phyloP scores from a whole-genome alignment of 2,797 vertebrate genomes.

The Hyperoplus lanceolatus region DNA sequence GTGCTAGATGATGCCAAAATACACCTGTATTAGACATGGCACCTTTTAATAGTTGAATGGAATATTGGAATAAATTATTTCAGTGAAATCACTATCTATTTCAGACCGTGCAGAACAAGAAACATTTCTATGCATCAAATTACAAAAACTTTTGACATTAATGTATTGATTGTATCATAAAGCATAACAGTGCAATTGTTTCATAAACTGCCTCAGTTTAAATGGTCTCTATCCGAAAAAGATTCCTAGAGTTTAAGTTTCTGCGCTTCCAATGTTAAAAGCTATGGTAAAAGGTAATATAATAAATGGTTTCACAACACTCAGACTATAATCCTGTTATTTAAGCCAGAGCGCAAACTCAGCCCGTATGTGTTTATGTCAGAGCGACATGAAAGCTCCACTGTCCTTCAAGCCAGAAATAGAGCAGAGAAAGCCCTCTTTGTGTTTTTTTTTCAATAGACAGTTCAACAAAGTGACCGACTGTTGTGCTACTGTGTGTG shows the following conservation, averaged over 20 bases:
- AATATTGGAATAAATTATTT: neutral
- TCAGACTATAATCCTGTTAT: constrained; percentile 45
- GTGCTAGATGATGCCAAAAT: too few species aligned
- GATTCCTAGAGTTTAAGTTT: constrained; percentile 5
- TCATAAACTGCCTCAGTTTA: neutral
- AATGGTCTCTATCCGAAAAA: neutral
- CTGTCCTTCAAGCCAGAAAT: constrained; percentile 65
- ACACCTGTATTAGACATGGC: too few species aligned
- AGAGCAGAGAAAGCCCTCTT: constrained; percentile 69
- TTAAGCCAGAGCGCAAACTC: constrained; percentile 49
- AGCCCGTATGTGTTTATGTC: constrained; percentile 52
- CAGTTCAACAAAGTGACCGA: constrained; percentile 54
- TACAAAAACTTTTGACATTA: neutral
- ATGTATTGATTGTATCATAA: neutral
- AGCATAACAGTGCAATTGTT: neutral
- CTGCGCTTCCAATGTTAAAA: constrained; percentile 6
- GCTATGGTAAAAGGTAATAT: constrained; percentile 15
- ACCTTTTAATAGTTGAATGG: too few species aligned
- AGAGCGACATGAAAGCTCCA: constrained; percentile 64
- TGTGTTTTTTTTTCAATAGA: constrained; percentile 60
- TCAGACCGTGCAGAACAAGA: neutral
- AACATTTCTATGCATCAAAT: neutral
- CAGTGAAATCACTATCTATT: neutral
- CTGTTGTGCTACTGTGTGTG: constrained; percentile 41
- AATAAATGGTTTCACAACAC: constrained; percentile 19